Conservation (phyloP, 2,113 vertebrate species). For the Mohoua ochrocephala region DNA sequence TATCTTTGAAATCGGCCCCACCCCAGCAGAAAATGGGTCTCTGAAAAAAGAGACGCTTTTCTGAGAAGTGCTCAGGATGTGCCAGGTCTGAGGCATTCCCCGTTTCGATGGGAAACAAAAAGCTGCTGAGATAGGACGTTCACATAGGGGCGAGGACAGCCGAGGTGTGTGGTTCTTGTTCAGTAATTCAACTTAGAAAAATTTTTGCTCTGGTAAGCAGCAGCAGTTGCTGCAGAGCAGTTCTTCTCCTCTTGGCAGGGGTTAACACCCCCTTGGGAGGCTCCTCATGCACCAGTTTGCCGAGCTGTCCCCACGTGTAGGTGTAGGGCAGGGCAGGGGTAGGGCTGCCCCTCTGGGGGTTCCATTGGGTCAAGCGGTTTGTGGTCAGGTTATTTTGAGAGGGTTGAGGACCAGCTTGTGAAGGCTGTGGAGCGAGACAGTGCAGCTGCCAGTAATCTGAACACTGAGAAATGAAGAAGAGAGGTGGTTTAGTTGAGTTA, state of each 20-base stretch:
- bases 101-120: not conserved
- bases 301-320: accelerated
- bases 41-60: not conserved
- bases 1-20: not conserved
- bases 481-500: not conserved
- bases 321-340: not conserved
- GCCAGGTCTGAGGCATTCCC: not conserved
- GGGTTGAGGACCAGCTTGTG: not conserved
- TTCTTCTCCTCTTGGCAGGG: too few relatives aligned
- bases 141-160: accelerated
- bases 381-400: not conserved
- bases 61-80: not conserved
- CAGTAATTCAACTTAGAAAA: not conserved
- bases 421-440: not conserved
- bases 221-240: not conserved
- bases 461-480: not conserved
- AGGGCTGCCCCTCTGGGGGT: not conserved
- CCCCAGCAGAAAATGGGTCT: not conserved
- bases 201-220: accelerated
- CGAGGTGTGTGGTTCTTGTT: accelerated
- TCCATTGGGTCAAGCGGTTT: not conserved
- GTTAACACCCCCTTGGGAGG: not conserved
- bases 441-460: not conserved
- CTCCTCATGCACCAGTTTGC: accelerated
- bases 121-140: not conserved